phyloP scores from a whole-genome alignment of 1,140 invertebrate species.

The Zaprionus tsacasi region DNA sequence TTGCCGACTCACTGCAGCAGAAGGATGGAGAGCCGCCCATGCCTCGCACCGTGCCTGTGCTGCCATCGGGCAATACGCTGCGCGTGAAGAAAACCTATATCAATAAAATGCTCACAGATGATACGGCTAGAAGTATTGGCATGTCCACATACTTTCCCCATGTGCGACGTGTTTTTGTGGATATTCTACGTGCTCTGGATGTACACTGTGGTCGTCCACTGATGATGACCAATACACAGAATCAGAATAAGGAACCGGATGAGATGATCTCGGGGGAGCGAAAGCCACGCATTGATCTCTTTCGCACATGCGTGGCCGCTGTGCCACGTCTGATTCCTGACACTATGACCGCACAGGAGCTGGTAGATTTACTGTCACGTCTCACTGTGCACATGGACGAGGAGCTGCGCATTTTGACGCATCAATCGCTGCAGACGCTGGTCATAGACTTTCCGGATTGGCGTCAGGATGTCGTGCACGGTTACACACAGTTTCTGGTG shows the following conservation, averaged over 20 bases:
- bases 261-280: conserved; percentile 98
- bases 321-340: conserved; percentile 98
- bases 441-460: conserved; percentile 98
- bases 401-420: conserved; percentile 94
- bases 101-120: conserved; percentile 98
- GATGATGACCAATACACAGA: conserved; percentile 98
- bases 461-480: conserved; percentile 97
- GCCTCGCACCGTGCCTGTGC: conserved; percentile 96
- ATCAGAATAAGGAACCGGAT: conserved; percentile 97
- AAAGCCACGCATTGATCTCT: conserved; percentile 99
- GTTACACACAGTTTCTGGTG: conserved; percentile 97
- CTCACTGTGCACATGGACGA: conserved; percentile 97
- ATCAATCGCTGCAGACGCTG: conserved; percentile 97
- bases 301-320: conserved; percentile 98
- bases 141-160: conserved; percentile 98
- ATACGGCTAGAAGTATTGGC: conserved; percentile 97
- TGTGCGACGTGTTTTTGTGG: conserved; percentile 97
- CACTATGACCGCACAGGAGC: conserved; percentile 96
- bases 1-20: conserved; percentile 99
- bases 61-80: conserved; percentile 96
- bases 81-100: conserved; percentile 98
- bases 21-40: conserved; percentile 99
- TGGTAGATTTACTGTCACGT: conserved; percentile 95
- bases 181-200: conserved; percentile 97
- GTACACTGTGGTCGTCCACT: conserved; percentile 97